These are phyloP conservation scores for Cephus sareptanus DNA, from an alignment of 2,888 invertebrate genomes.

Conservation along the genomic window DNA sequence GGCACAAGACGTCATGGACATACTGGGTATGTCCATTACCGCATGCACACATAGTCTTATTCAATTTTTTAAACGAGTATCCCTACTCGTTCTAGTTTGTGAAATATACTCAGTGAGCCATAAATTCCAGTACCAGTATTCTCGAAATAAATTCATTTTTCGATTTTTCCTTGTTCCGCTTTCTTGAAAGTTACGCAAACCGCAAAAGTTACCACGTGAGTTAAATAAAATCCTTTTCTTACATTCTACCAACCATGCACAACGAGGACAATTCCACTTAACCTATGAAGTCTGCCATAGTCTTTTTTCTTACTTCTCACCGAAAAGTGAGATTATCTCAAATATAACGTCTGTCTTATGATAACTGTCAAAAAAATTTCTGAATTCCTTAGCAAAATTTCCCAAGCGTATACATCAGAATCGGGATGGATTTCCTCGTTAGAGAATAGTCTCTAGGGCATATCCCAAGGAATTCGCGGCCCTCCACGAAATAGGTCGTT, in stretches of 20 bases:
- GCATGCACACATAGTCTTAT: conserved; percentile 35
- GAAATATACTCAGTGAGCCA: background rate
- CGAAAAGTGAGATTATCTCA: too few relatives aligned
- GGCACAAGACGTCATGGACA: conserved; percentile 64
- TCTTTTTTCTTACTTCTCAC: background rate
- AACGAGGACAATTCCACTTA: background rate
- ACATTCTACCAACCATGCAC: background rate
- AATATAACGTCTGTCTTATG: background rate
- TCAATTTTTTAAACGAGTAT: background rate
- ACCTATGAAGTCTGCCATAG: background rate
- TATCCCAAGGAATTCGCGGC: background rate
- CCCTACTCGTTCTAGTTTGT: background rate
- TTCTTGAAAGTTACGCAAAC: background rate
- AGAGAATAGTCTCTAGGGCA: background rate
- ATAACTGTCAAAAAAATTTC: background rate
- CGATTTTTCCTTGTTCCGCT: background rate
- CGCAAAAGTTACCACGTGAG: background rate
- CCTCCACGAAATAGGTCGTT: background rate
- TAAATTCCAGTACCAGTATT: background rate
- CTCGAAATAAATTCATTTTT: background rate
- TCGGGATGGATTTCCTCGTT: background rate
- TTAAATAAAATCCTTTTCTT: background rate
- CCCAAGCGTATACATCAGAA: background rate
- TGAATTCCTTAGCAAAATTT: background rate
- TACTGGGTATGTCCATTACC: conserved; percentile 61